Conservation (phyloP, 2,113 vertebrate species). For the Dipodomys stephensi region DNA sequence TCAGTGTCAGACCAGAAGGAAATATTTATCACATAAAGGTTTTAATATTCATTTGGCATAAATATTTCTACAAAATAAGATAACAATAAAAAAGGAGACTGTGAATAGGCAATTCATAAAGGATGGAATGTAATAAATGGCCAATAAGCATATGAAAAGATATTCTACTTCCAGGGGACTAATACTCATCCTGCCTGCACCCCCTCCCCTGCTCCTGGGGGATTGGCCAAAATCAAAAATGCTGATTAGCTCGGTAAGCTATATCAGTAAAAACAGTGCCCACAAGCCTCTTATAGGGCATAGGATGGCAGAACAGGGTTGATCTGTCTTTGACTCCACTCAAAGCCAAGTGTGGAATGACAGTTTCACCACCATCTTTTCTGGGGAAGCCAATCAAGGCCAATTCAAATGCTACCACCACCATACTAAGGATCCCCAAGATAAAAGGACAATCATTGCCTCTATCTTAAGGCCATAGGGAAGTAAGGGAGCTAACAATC, state of each 20-base stretch:
- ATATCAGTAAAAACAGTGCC: not conserved
- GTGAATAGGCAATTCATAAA: not conserved
- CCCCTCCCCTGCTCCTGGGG: not conserved
- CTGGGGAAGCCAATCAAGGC: slow-evolving; percentile 29
- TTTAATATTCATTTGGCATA: not conserved
- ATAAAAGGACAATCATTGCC: not conserved
- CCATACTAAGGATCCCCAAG: not conserved
- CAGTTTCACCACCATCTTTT: not conserved
- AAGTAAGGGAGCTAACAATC: slow-evolving; percentile 7
- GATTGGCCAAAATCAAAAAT: slow-evolving; percentile 26
- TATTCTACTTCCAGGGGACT: not conserved
- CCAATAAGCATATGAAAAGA: slow-evolving; percentile 24
- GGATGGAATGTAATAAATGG: slow-evolving; percentile 32
- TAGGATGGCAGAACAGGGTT: not conserved
- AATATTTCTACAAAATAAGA: slow-evolving; percentile 36
- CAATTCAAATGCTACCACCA: not conserved
- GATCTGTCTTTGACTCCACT: not conserved
- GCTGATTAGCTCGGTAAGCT: not conserved
- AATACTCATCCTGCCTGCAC: not conserved
- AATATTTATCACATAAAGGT: slow-evolving; percentile 1
- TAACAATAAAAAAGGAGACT: slow-evolving; percentile 21
- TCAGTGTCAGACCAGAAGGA: not conserved
- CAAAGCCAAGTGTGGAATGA: not conserved
- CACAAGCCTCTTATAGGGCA: not conserved
- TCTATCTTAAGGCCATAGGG: not conserved